phyloP scores from a whole-genome alignment of 2,113 vertebrate species.

The Apeltes quadracus region DNA sequence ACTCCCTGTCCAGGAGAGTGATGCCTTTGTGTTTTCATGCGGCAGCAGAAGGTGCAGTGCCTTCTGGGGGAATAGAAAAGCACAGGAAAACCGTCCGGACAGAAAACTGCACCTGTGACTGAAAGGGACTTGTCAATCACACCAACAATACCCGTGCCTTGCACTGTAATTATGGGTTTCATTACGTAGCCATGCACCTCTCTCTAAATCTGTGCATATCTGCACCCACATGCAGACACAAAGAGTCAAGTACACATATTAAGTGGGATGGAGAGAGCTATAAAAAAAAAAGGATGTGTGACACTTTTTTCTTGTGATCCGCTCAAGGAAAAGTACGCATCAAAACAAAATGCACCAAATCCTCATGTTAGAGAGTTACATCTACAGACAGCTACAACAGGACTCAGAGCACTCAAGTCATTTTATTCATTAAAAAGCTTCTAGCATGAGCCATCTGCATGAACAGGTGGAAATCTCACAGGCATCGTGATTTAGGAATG shows the following conservation, averaged over 20 bases:
- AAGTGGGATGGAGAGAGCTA: not conserved
- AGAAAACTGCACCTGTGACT: conserved; percentile 67
- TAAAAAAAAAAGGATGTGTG: conserved; percentile 42
- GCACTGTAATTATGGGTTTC: conserved; percentile 77
- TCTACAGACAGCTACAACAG: conserved; percentile 34
- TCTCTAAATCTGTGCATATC: conserved; percentile 26
- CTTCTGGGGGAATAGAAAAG: conserved; percentile 11
- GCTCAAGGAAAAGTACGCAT: conserved; percentile 62
- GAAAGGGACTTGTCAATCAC: conserved; percentile 76
- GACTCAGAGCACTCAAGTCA: conserved; percentile 17
- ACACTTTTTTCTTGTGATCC: conserved; percentile 55
- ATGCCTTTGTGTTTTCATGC: conserved; percentile 67
- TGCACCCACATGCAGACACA: conserved; percentile 30
- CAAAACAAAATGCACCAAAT: conserved; percentile 63
- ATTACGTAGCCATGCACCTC: conserved; percentile 65
- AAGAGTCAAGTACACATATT: conserved; percentile 13
- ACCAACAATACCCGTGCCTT: conserved; percentile 67
- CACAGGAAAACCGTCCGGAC: conserved; percentile 63
- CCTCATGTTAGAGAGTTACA: conserved; percentile 38
- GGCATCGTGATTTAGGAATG: conserved; percentile 19
- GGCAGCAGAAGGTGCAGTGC: conserved; percentile 51
- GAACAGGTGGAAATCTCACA: conserved; percentile 39
- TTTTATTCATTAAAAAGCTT: conserved; percentile 59
- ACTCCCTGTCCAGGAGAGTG: conserved; percentile 61
- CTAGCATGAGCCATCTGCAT: conserved; percentile 30